These are phyloP conservation scores for Chaenogobius annularis DNA, from an alignment of 2,113 vertebrate genomes.

Conservation along the genomic window DNA sequence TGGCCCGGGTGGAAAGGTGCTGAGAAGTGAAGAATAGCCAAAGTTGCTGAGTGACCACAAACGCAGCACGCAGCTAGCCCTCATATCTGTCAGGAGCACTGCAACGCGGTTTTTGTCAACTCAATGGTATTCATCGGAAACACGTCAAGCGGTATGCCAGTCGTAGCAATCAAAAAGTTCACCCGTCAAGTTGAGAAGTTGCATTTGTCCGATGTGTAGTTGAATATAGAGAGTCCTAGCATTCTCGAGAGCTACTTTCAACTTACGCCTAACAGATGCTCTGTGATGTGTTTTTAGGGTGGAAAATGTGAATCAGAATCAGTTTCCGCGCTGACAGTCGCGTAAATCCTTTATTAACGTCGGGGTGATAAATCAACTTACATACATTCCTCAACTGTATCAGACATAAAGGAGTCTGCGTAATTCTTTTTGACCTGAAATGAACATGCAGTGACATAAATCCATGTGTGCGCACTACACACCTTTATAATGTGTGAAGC, in stretches of 20 bases:
- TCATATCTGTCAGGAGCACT: slow-evolving; percentile 54
- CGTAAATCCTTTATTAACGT: slow-evolving; percentile 48
- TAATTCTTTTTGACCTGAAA: slow-evolving; percentile 6
- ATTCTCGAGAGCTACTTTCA: slow-evolving; percentile 5
- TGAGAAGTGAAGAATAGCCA: slow-evolving; percentile 58
- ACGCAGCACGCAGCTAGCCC: slow-evolving; percentile 30
- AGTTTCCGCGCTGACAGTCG: slow-evolving; percentile 32
- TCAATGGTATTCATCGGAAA: slow-evolving; percentile 41
- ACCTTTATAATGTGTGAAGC: neutral
- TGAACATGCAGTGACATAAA: slow-evolving; percentile 3
- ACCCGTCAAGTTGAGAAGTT: slow-evolving; percentile 46
- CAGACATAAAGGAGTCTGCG: slow-evolving; percentile 3
- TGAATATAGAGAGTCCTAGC: neutral
- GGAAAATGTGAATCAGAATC: slow-evolving; percentile 44
- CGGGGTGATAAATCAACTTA: slow-evolving; percentile 1
- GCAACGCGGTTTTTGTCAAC: slow-evolving; percentile 59
- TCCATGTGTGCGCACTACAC: neutral
- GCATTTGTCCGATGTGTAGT: slow-evolving; percentile 24
- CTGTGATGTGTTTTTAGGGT: slow-evolving; percentile 32
- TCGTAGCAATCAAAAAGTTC: slow-evolving; percentile 39
- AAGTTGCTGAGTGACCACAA: slow-evolving; percentile 67
- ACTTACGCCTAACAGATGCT: slow-evolving; percentile 29
- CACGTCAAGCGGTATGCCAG: slow-evolving; percentile 42
- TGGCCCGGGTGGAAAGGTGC: slow-evolving; percentile 37
- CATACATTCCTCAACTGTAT: no score